phyloP scores from a whole-genome alignment of 2,888 invertebrate species.

The Agrochola litura region DNA sequence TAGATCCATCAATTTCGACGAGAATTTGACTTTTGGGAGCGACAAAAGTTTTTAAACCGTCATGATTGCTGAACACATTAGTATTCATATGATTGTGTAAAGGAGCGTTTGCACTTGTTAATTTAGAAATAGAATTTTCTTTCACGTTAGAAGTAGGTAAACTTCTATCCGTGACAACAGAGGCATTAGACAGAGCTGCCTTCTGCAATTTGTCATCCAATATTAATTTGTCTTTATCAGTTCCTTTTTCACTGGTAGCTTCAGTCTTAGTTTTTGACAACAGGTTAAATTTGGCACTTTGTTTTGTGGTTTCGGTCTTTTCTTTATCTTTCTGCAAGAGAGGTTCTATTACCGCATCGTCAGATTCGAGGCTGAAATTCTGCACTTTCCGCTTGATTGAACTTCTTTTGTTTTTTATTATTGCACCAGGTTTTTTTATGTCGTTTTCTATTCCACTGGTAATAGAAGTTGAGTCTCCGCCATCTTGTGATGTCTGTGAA shows the following conservation, averaged over 20 bases:
- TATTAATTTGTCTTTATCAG: constrained; percentile 72
- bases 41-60: constrained; percentile 65
- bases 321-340: constrained; percentile 83
- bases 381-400: constrained; percentile 85
- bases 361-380: constrained; percentile 82
- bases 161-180: constrained; percentile 62
- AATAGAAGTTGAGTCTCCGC: constrained; percentile 82
- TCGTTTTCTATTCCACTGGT: constrained; percentile 86
- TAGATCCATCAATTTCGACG: constrained; percentile 81
- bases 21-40: constrained; percentile 79
- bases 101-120: constrained; percentile 61
- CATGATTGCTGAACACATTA: constrained; percentile 77
- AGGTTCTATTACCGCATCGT: constrained; percentile 86
- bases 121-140: constrained; percentile 66
- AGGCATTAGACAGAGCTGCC: constrained; percentile 50
- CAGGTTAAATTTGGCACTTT: constrained; percentile 84
- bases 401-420: constrained; percentile 86
- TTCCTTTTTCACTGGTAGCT: constrained; percentile 71
- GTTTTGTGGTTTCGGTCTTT: constrained; percentile 73
- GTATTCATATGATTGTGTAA: constrained; percentile 83
- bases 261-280: constrained; percentile 85
- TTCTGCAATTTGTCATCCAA: constrained; percentile 68
- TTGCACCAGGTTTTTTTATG: constrained; percentile 82
- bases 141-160: constrained; percentile 66
- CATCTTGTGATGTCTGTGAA: constrained; percentile 87